Evolutionary conservation across 2,797 vertebrate species (phyloP), one percentile per base, ranked within the genome.

Genomic region (Pangasius mekongensis): DNA sequence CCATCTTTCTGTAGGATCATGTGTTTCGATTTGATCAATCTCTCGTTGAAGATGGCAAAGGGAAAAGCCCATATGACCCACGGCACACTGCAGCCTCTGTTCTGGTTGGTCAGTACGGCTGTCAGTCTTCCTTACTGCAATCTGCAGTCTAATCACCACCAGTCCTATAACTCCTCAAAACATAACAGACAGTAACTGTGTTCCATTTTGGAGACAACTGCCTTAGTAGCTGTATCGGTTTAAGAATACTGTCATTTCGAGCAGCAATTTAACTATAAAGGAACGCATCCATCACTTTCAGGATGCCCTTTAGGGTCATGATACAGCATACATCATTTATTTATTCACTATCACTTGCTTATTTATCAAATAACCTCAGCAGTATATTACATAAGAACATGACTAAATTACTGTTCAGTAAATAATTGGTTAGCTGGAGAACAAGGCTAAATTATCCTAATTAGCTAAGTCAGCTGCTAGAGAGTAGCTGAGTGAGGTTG

Each of bases 1-100:
- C 54, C 85, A 73, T 52, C 18, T 73, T 33, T 76, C n/a, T 74
- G 82, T 88, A 99, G 98, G 98, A 99, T 86, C 96, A 97, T 0
- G 8, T 97, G 87, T 99, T 99, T 93, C 95, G 95, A 88, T 93
- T 99, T 10, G 96, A 98, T 90, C 94, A 92, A 0, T 93, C 82
- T 1, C 94, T 86, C 66, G 89, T 96, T 0, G 98, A 99, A 91
- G 98, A 99, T 0, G 98, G 98, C 87, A 99, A 99, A 92, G 98
- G 98, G 30, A 98, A 97, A 95, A 99, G 98, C 89, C 98, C 98
- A 0, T 99, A 99, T 0, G 98, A 99, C 91, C 98, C 98, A 30
- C 95, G 92, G 18, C 98, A 99, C 14, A 92, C 93, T 0, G 97
- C 97, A 0, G 98, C 98, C 36, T 98, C 98, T 0, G 95, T 99